Conservation (phyloP, 2,113 vertebrate genomes). For the Scopus umbretta region DNA sequence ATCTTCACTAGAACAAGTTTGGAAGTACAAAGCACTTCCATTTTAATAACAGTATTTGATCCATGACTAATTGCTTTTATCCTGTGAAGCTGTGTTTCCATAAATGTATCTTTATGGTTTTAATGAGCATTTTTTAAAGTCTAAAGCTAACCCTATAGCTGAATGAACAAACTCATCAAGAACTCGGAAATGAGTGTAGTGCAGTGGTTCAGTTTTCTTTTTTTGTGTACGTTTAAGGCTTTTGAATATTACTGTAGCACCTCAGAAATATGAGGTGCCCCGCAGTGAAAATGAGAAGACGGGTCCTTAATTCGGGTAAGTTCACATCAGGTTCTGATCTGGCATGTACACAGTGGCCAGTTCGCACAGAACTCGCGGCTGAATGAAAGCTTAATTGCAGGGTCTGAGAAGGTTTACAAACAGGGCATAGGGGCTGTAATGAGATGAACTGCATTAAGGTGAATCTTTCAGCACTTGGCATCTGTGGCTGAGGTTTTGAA, state of each 20-base stretch:
- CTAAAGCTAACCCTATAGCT: background rate
- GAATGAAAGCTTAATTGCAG: background rate
- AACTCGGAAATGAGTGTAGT: background rate
- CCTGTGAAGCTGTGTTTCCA: background rate
- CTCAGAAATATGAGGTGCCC: background rate
- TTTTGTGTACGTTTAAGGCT: background rate
- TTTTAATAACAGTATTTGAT: constrained; percentile 35
- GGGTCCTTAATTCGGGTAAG: background rate
- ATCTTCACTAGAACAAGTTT: constrained; percentile 26
- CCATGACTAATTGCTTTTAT: constrained; percentile 16
- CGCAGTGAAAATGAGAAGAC: background rate
- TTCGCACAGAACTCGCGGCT: background rate
- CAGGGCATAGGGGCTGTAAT: background rate
- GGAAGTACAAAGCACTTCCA: constrained; percentile 28
- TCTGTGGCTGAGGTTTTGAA: background rate
- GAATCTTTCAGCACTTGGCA: background rate
- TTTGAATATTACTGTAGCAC: background rate
- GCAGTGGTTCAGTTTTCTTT: background rate
- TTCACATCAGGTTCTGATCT: background rate
- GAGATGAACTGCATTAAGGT: background rate
- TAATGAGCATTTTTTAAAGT: background rate
- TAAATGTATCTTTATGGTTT: background rate
- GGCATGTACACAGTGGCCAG: background rate
- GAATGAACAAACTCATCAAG: background rate
- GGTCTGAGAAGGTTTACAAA: background rate